Base-by-base conservation (phyloP, 2,888 invertebrate genomes). In the Drosophila mulleri region DNA sequence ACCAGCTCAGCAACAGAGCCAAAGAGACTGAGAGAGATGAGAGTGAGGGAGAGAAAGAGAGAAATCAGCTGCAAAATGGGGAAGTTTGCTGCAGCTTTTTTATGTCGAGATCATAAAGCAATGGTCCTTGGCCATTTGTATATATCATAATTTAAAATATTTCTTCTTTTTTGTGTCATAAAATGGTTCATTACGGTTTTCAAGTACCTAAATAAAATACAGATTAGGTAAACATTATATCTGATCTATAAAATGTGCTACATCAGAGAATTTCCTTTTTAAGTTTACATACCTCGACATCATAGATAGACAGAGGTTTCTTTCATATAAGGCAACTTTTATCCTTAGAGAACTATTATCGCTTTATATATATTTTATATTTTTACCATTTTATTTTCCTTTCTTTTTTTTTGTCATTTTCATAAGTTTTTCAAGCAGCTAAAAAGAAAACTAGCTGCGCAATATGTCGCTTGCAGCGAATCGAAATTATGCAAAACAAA, bases 401-500 rank as follows among this genome's bases (percentile, higher is more conserved):
- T 26, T 26, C 4, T 26, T 5, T 26, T 26, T 26, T 26, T 7
- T 7, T 39, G 42, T 6, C 7, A 18, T 23, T 52, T 41, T 45
- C 2, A 18, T 26, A 23, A 7, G 12, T 37, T 11, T 41, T 56
- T 45, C 18, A 20, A 11, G n/a, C 7, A 29, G 26, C 26, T 23
- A 23, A 16, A 16, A 48, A 54, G 56, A 63, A 81, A 80, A 82
- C 72, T 75, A 70, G 42, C 42, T 57, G 48, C 53, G 67, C 79
- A 80, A 80, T 68, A 52, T 66, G 67, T 75, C 70, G 75, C 75
- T 69, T 67, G 66, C 72, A 79, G 69, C 70, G 61, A 78, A 75
- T 65, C 50, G 72, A n/a, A 72, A 70, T 63, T 75, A 73, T 67
- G 69, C 72, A 73, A 83, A 75, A 83, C 81, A 88, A 86, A 83